Percentiles rank a stretch among this genome's conserved stretches.
These are phyloP conservation scores for Heliconius hermathena DNA, from an alignment of 1,140 invertebrate species.

Conservation along the genomic window DNA sequence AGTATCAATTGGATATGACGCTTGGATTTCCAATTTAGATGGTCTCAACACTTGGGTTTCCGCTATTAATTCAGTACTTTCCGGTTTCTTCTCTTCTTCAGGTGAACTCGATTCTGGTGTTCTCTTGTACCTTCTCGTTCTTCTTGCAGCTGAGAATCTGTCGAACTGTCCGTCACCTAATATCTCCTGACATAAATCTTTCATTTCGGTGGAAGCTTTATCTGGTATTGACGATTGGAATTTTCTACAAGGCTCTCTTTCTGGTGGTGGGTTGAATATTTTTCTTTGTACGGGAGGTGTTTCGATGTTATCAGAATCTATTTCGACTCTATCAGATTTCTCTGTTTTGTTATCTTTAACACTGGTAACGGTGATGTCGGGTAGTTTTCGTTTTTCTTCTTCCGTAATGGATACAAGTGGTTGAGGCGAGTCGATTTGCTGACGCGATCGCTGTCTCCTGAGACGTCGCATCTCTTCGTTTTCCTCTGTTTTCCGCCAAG, in stretches of 20 bases:
- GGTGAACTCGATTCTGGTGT: conserved; percentile 84
- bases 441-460: conserved; percentile 76
- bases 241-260: conserved; percentile 83
- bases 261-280: conserved; percentile 85
- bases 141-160: conserved; percentile 89
- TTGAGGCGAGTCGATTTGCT: conserved; percentile 66
- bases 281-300: conserved; percentile 91
- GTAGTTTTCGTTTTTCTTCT: conserved; percentile 81
- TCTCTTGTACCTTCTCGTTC: conserved; percentile 91
- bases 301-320: conserved; percentile 95
- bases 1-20: conserved; percentile 73
- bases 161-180: conserved; percentile 91
- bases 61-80: conserved; percentile 76
- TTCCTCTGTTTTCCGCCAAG: conserved; percentile 85
- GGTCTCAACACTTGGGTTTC: conserved; percentile 82
- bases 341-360: conserved; percentile 70
- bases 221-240: conserved; percentile 71
- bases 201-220: conserved; percentile 71
- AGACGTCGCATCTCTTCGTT: conserved; percentile 79
- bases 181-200: conserved; percentile 77
- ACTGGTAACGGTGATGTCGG: conserved; percentile 67
- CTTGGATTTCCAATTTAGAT: conserved; percentile 74
- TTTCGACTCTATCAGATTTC: conserved; percentile 88
- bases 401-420: conserved; percentile 81
- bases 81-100: conserved; percentile 82